phyloP scores from a whole-genome alignment of 2,888 invertebrate genomes.

The Heliothis peltigera region DNA sequence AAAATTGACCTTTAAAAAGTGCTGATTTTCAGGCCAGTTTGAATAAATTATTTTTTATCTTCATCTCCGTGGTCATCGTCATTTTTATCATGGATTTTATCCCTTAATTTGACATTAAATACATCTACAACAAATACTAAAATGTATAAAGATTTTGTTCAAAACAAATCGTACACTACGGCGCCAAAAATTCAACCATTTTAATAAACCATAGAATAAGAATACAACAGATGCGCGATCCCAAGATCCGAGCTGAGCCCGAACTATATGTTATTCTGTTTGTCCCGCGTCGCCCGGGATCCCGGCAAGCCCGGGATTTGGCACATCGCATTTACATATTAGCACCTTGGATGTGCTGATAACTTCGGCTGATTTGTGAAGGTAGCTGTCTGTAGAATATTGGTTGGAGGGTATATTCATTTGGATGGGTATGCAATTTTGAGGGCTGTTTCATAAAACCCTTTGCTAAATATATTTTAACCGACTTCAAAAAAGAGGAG shows the following conservation, averaged over 20 bases:
- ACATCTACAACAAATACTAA: too few species aligned
- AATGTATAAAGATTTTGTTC: background rate
- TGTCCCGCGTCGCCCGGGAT: constrained; percentile 49
- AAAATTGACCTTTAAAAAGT: too few species aligned
- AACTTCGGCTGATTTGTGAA: constrained; percentile 54
- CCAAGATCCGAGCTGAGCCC: constrained; percentile 43
- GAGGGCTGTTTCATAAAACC: background rate
- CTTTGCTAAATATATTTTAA: too few species aligned
- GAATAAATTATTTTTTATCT: too few species aligned
- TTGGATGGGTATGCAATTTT: constrained; percentile 1
- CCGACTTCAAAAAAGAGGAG: too few species aligned
- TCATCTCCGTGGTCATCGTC: too few species aligned
- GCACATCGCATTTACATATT: constrained; percentile 66
- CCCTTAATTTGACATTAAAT: too few species aligned
- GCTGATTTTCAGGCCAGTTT: too few species aligned
- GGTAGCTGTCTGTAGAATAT: constrained; percentile 26
- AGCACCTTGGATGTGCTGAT: constrained; percentile 53
- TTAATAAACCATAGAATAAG: constrained; percentile 47
- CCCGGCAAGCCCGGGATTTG: constrained; percentile 56
- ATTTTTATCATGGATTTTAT: too few species aligned
- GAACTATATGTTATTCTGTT: constrained; percentile 66
- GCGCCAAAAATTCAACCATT: constrained; percentile 26
- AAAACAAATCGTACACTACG: constrained; percentile 17
- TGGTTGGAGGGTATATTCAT: background rate
- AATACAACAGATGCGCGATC: constrained; percentile 40